phyloP scores from a whole-genome alignment of 1,140 invertebrate species.

The Cyclina sinensis region DNA sequence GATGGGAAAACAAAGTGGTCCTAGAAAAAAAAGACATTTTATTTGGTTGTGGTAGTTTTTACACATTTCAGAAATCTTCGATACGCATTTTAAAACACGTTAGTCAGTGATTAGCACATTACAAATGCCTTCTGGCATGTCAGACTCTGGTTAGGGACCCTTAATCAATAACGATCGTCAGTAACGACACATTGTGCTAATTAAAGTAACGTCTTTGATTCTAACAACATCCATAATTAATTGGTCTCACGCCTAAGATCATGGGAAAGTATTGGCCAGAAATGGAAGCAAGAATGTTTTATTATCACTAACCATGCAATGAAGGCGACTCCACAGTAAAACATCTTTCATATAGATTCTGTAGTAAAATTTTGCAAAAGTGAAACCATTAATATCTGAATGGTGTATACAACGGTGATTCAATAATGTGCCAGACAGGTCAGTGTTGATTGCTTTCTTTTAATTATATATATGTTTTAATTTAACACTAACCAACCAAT shows the following conservation, averaged over 20 bases:
- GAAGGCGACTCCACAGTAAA: too few species aligned
- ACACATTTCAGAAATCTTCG: not conserved
- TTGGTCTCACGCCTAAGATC: slow-evolving; percentile 14
- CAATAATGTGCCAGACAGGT: too few species aligned
- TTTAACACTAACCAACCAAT: too few species aligned
- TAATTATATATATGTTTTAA: too few species aligned
- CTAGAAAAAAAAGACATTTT: not conserved
- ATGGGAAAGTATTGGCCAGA: slow-evolving; percentile 10
- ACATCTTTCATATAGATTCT: too few species aligned
- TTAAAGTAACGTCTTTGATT: slow-evolving; percentile 19
- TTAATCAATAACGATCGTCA: not conserved
- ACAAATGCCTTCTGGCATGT: not conserved
- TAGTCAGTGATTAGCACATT: not conserved
- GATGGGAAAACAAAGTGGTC: slow-evolving; percentile 11
- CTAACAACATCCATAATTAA: slow-evolving; percentile 37
- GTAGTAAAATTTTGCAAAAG: too few species aligned
- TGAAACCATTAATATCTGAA: too few species aligned
- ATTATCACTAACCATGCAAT: too few species aligned
- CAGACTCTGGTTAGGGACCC: not conserved
- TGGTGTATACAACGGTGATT: too few species aligned
- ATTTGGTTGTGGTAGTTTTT: not conserved
- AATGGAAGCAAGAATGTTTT: too few species aligned
- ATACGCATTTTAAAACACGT: slow-evolving; percentile 10
- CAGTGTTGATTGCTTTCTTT: too few species aligned
- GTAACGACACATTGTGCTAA: slow-evolving; percentile 20